Base-by-base conservation (phyloP, 1,140 invertebrate species). In the Drosophila neocordata region DNA sequence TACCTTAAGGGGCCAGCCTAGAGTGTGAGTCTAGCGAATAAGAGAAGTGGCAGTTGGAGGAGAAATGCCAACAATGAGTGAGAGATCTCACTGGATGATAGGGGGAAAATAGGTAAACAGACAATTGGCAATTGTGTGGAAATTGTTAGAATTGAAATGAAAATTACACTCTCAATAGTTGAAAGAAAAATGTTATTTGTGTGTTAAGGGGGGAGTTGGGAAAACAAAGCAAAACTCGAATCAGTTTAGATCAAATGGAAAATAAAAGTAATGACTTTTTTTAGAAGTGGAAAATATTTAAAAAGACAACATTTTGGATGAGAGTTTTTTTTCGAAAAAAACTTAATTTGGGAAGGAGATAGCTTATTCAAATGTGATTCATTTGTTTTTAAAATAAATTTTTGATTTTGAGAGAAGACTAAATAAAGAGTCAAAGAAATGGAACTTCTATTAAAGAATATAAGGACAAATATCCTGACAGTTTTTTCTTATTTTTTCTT, bases 1-100 rank as follows among this genome's bases (percentile, higher is more conserved):
- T 61, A 59, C 77, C 55, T 65, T 38, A 20, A 20, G 13, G 58
- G 41, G 15, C 51, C 12, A 48, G 41, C 41, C 41, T 13, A 44
- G 41, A 15, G 7, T 15, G 15, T 9, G 6, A 44, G 41, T 15
- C 41, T 15, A 4, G 13, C 1, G 38, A 9, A 15, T n/a, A n/a
- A 15, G 38, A 12, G 38, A 12, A 1, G n/a, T n/a, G 38, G 7
- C 6, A 13, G 20, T 31, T n/a, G 24, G 22, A 2, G 52, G 13
- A 15, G 13, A 4, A 22, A 58, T 20, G 3, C 8, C 15, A 48
- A 48, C 15, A 48, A 9, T 9, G 37, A 15, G 41, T 18, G 41
- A 35, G 4, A 48, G 41, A 48, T 15, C 18, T 48, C 41, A 20
- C 1, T 8, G 8, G 9, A 20, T 20, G 41, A 48, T 48, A 31